Conservation (phyloP, 2,113 vertebrate species). For the Stigmatopora nigra region DNA sequence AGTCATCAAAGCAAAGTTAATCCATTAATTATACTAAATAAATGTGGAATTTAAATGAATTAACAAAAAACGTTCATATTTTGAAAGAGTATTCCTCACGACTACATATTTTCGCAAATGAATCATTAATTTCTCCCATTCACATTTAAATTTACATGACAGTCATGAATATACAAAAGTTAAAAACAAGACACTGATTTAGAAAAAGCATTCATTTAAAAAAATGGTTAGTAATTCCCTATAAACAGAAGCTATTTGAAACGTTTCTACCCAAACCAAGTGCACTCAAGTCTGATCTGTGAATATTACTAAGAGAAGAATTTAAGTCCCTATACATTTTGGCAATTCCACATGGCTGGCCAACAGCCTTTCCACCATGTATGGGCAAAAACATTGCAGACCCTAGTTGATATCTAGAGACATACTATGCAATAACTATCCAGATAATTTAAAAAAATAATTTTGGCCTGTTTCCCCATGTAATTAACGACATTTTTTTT, state of each 20-base stretch:
- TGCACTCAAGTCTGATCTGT: too few relatives aligned
- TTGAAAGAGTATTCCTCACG: slow-evolving; percentile 7
- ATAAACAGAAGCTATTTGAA: too few relatives aligned
- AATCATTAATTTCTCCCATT: neutral
- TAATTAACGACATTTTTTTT: slow-evolving; percentile 15
- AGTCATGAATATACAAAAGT: neutral
- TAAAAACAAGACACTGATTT: neutral
- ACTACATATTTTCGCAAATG: slow-evolving; percentile 14
- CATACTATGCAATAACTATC: neutral
- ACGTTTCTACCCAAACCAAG: neutral
- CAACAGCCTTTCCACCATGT: neutral
- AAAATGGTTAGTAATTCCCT: too few relatives aligned
- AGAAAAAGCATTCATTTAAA: neutral
- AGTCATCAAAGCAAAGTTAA: neutral
- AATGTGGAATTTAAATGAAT: slow-evolving; percentile 3
- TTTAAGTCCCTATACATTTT: neutral
- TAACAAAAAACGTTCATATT: slow-evolving; percentile 11
- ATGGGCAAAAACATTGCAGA: neutral
- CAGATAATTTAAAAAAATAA: neutral
- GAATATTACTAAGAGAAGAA: neutral
- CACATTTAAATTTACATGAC: neutral
- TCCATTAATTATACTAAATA: neutral
- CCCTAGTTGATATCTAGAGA: neutral
- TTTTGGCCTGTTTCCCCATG: neutral
- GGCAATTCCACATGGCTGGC: neutral